Evolutionary conservation across 2,888 invertebrate species (phyloP), one percentile per base, ranked within the genome.

Genomic region (Xanthostigma xanthostigma): DNA sequence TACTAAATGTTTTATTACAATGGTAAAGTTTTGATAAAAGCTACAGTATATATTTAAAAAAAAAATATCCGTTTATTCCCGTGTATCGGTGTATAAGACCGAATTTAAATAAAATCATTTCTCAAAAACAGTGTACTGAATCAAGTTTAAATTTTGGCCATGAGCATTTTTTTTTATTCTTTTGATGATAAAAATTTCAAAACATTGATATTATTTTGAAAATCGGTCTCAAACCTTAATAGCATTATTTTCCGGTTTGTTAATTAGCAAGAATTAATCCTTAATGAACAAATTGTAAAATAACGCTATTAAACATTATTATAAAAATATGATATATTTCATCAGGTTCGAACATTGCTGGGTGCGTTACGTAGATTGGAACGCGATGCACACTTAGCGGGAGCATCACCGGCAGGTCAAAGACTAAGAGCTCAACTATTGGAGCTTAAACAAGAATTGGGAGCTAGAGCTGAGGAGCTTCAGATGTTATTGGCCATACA

Each of bases 391-490:
- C 92, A 94, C 63, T 68, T 90, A 46, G 80, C 91, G 53, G 87
- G 91, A 58, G 80, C 87, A 59, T 82, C 86, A 3, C 70, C 87
- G 42, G 78, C 78, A 3, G 88, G 85, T 42, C 81, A 79, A 55
- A 74, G 75, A 1, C 73, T 73, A 42, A 73, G 75, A 5, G 58
- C 67, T 3, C 76, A 77, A 50, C 59, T 84, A 27, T 6, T 35
- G 5, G 70, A 70, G 9, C 63, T 80, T 14, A 97, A 96, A 65
- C 91, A 90, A 60, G 79, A 84, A 55, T 76, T 96, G 35, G 84
- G 83, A 61, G 80, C 81, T 0, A 80, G 88, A 55, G 93, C 93
- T 57, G 95, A 96, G 64, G 94, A 97, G 64, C 72, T 97, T 46
- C 90, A 94, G 62, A 91, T 94, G 68, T 38, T 48, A 27, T 37